Evolutionary conservation across 2,888 invertebrate genomes (phyloP), one percentile per base, ranked within the genome.

Genomic region (Malachius bipustulatus): DNA sequence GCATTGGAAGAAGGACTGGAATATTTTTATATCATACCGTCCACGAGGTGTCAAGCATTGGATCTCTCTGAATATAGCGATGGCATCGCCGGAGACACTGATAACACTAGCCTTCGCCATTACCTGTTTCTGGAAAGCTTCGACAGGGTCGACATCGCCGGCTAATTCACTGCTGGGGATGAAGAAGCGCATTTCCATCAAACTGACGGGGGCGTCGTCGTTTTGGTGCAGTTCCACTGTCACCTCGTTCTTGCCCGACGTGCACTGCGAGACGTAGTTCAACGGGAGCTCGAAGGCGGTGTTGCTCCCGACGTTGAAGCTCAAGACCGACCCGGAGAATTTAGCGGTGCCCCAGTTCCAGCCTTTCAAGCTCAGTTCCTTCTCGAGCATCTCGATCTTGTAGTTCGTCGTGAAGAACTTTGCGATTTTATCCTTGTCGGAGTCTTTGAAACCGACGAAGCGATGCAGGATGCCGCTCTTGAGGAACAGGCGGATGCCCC

Each of bases 281-380:
- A 99, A 61, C 0, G 98, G 98, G 46, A 99, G 82, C 64, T 98
- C 98, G 67, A 98, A 97, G 0, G 89, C 88, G 9, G 85, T 81
- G 47, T 80, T 75, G 16, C 72, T 70, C 2, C 83, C 84, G 27
- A 89, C 78, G 57, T 90, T 88, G 55, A 85, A 90, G 54, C 80
- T 83, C 1, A 90, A 63, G 1, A 84, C 77, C 0, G 87, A 80
- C 2, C 90, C 97, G 49, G 78, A 79, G 57, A 99, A 97, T 49
- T 87, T 84, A 0, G 91, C 90, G 0, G 87, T 84, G 15, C 98
- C 98, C 91, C 97, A 98, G 63, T 98, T 99, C 97, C 97, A 98
- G 1, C 98, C 98, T 59, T 91, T 94, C 1, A 96, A 69, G 43
- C 91, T 87, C 34, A 93, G 64, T 54, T 98, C 97, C 52, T 87